Conservation (phyloP, 2,113 vertebrate species). For the pig (Sus scrofa) region DNA sequence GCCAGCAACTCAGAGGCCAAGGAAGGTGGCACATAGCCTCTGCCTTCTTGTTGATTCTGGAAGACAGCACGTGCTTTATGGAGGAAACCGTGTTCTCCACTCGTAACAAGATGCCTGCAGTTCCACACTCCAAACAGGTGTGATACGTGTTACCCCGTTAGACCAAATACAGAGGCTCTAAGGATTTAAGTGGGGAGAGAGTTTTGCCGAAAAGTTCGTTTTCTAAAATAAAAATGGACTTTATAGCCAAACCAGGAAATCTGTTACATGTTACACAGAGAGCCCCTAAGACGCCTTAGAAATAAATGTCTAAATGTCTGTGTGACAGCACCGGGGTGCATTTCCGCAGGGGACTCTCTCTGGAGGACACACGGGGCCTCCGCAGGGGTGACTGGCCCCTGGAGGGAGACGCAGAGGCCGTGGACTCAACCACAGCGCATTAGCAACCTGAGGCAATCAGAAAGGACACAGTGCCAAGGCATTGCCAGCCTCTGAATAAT, state of each 20-base stretch:
- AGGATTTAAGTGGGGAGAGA: not conserved
- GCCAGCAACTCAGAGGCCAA: slow-evolving; percentile 70
- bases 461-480: not conserved
- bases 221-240: not conserved
- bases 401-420: not conserved
- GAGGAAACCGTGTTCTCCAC: not conserved
- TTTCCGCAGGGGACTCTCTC: not conserved
- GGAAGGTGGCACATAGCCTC: not conserved
- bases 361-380: not conserved
- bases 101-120: not conserved
- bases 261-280: not conserved
- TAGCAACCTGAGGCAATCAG: not conserved
- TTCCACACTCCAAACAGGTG: not conserved
- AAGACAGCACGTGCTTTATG: slow-evolving; percentile 42
- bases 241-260: not conserved
- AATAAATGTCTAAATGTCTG: not conserved
- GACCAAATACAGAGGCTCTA: not conserved
- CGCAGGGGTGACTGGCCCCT: not conserved
- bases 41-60: not conserved
- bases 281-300: not conserved
- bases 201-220: not conserved
- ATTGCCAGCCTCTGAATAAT: slow-evolving; percentile 55
- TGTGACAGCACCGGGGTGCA: not conserved
- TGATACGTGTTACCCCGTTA: not conserved
- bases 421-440: slow-evolving; percentile 24